Conservation (phyloP, 1,140 invertebrate genomes). For the Atta texana region DNA sequence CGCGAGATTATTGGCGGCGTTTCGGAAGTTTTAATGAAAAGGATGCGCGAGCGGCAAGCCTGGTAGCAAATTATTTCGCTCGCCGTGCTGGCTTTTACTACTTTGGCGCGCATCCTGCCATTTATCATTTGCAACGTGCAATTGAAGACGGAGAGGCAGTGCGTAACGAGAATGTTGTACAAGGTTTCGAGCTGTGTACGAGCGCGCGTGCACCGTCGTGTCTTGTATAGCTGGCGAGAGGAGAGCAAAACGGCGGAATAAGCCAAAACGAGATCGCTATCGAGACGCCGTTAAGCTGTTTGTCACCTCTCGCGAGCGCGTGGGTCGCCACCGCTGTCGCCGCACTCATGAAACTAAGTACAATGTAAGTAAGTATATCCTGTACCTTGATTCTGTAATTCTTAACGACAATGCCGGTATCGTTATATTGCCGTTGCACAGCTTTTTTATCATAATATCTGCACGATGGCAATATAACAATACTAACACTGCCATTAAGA, state of each 20-base stretch:
- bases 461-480: too few relatives aligned
- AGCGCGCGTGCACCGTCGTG: conserved; percentile 17
- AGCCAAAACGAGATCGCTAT: conserved; percentile 58
- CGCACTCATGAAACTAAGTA: conserved; percentile 9
- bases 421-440: too few relatives aligned
- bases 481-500: too few relatives aligned
- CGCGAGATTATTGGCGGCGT: conserved; percentile 69
- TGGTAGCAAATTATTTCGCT: conserved; percentile 73
- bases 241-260: conserved; percentile 22
- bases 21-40: conserved; percentile 75
- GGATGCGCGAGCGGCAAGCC: conserved; percentile 60
- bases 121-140: conserved; percentile 74
- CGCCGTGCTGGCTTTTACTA: conserved; percentile 62
- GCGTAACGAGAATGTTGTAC: conserved; percentile 61
- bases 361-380: too few relatives aligned
- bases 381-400: too few relatives aligned
- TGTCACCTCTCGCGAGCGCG: conserved; percentile 50
- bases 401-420: too few relatives aligned
- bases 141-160: conserved; percentile 61
- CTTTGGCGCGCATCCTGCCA: conserved; percentile 60
- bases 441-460: too few relatives aligned
- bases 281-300: conserved; percentile 53
- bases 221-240: conserved; percentile 39
- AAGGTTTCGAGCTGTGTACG: conserved; percentile 38
- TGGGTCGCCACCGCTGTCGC: background rate